Conservation (phyloP, 2,797 vertebrate species). For the Manis pentadactyla region DNA sequence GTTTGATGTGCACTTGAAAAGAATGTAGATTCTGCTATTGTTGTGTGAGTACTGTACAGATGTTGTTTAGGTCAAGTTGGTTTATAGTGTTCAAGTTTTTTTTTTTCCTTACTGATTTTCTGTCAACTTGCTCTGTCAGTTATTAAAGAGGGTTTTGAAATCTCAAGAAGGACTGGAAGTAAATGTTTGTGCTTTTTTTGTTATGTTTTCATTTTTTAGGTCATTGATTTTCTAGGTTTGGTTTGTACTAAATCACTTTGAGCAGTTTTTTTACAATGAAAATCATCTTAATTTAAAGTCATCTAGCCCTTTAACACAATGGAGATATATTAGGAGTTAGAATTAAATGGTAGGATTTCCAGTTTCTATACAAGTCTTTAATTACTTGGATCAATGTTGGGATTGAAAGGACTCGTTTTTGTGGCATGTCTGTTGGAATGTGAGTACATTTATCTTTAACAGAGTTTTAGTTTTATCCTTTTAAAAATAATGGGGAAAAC, state of each 20-base stretch:
- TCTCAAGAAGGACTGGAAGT: background rate
- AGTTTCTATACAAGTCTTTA: background rate
- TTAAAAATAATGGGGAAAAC: background rate
- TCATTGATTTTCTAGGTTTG: background rate
- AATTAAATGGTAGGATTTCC: background rate
- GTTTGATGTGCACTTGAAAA: background rate
- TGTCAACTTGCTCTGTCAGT: background rate
- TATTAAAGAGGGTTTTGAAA: background rate
- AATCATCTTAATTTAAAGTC: background rate
- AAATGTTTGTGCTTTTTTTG: background rate
- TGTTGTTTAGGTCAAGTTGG: background rate
- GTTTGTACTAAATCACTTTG: background rate
- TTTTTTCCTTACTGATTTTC: background rate
- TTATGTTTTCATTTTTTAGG: slow-evolving; percentile 33
- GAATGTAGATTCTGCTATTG: background rate
- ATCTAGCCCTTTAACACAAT: background rate
- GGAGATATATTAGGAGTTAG: background rate
- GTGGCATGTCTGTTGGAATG: background rate
- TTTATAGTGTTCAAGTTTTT: background rate
- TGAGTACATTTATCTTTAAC: background rate
- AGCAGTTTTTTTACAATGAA: background rate
- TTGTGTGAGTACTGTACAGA: background rate
- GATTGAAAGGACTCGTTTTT: background rate
- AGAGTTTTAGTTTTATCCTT: background rate
- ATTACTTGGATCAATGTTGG: background rate